phyloP scores from a whole-genome alignment of 2,797 vertebrate species.

The Podargus strigoides region DNA sequence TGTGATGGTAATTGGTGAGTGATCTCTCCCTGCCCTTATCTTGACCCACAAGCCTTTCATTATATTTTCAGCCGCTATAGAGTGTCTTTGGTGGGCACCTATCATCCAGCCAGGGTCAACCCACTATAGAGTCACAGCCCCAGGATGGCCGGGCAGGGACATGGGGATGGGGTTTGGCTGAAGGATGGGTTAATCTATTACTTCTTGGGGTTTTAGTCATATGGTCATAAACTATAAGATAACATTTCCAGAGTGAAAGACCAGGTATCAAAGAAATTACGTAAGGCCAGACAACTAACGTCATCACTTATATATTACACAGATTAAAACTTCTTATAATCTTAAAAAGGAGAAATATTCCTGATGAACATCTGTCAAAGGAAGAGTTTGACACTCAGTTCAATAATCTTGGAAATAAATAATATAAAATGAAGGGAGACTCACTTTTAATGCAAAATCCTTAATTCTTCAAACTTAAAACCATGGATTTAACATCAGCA shows the following conservation, averaged over 20 bases:
- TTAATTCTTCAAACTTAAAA: not conserved
- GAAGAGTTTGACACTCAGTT: not conserved
- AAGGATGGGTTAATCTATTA: not conserved
- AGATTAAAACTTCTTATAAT: not conserved
- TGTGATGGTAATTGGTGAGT: too few species aligned
- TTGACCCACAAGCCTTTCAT: too few species aligned
- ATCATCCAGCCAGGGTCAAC: too few species aligned
- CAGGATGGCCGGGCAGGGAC: not conserved
- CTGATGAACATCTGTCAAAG: not conserved
- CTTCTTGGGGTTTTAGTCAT: not conserved
- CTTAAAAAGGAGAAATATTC: not conserved
- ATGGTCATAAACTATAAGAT: accelerated
- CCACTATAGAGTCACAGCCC: too few species aligned
- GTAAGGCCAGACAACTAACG: not conserved
- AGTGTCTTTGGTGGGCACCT: too few species aligned
- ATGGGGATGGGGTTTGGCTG: accelerated
- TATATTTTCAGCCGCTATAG: too few species aligned
- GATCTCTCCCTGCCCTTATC: too few species aligned
- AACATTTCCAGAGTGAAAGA: not conserved
- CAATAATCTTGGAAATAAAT: not conserved
- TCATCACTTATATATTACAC: not conserved
- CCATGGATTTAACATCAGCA: not conserved
- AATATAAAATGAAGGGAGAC: not conserved
- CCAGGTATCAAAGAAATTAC: not conserved
- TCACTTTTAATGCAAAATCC: not conserved